Base-by-base conservation (phyloP, 2,888 invertebrate genomes). In the Catocala sponsa region DNA sequence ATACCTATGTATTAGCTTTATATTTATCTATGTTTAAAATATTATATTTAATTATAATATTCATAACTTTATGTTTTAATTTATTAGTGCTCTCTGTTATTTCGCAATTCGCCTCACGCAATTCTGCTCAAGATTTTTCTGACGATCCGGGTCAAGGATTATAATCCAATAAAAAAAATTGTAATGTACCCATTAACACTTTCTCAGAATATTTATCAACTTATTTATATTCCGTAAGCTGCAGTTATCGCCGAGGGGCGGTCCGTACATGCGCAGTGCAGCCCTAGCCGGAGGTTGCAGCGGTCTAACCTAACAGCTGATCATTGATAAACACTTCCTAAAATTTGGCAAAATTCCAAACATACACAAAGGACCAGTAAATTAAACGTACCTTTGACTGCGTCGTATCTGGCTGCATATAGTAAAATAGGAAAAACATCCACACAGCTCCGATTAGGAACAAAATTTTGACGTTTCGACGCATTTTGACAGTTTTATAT, bases 381-480 rank as follows among this genome's bases (percentile, higher is more conserved):
- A 46, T 59, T 15, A 46, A 68, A 76, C 83, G 71, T 79, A 94
- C 94, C 94, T 94, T 94, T 54, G 87, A 83, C 68, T 87, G 88
- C 48, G 86, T 70, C 10, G 92, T 81, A 75, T 92, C 94, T 58
- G 94, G 88, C 74, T 94, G 93, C 91, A 94, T 93, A 81, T 88
- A 94, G 82, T 94, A 94, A 73, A 94, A 88, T 62, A 94, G 80
- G 80, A 90, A 88, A 78, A 91, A 91, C 86, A 92, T 91, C 94
- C 94, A 94, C 68, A 89, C 90, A 59, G 90, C 87, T 66, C 89
- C 93, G 41, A 93, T 74, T 47, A 93, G 85, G 82, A 91, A 90
- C 73, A 94, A 72, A 52, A 94, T 88, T 84, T 94, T 94, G 68
- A 94, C 80, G 84, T 94, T 94, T 54, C 94, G 91, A 66, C 94